phyloP scores from a whole-genome alignment of 2,113 vertebrate genomes.

The Myrmecophaga tridactyla region DNA sequence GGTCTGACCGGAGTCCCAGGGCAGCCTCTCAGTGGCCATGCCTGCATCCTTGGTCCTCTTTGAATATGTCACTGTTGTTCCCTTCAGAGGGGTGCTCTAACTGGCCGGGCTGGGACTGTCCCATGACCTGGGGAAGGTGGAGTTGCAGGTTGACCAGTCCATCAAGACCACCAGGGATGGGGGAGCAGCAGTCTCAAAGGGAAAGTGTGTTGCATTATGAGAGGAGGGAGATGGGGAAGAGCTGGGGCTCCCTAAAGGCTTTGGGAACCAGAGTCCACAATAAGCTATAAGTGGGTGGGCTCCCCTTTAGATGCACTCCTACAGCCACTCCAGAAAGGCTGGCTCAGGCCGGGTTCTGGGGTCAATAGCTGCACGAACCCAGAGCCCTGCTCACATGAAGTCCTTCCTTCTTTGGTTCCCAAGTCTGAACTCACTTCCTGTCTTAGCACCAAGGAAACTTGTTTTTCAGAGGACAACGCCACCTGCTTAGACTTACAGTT shows the following conservation, averaged over 20 bases:
- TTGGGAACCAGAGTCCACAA: background rate
- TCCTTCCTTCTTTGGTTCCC: background rate
- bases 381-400: background rate
- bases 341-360: background rate
- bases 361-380: background rate
- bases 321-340: background rate
- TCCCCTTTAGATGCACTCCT: background rate
- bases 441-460: background rate
- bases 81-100: background rate
- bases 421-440: background rate
- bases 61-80: background rate
- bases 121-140: background rate
- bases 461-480: background rate
- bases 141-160: background rate
- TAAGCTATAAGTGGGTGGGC: too few relatives aligned
- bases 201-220: too few relatives aligned
- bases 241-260: background rate
- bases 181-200: background rate
- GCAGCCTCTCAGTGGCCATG: background rate
- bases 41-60: background rate
- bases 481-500: background rate
- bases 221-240: background rate
- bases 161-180: background rate
- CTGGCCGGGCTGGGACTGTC: background rate
- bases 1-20: background rate